Base-by-base conservation (phyloP, 2,888 invertebrate species). In the Zygaena filipendulae region DNA sequence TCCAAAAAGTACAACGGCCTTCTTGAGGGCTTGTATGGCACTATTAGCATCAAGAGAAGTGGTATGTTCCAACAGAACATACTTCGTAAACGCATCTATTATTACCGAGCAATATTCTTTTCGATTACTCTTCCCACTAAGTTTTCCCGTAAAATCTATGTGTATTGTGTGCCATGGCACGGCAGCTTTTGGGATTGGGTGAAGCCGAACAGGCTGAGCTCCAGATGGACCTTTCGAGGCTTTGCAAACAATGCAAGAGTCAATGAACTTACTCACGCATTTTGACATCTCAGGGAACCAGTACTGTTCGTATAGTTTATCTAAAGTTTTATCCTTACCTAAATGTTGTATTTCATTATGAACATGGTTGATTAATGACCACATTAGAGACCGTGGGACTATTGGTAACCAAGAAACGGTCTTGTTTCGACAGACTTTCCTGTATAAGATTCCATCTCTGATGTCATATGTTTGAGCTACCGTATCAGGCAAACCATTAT, bases 141-240 rank as follows among this genome's bases (percentile, higher is more conserved):
- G 28, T 12, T 45, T 45, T 0, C 44, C 45, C 0, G 40, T 36
- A 3, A 43, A 18, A 11, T 48, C 45, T 3, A 46, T 35, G 16
- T 47, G 44, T 4, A 50, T 19, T 0, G 48, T 48, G 11, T 48
- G 44, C 44, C 42, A 50, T 0, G 47, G 37, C 6, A 34, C 21
- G 3, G 25, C n/a, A 2, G 11, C 18, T 24, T 37, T 37, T 2
- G 37, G 29, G 8, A 34, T 37, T 0, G 37, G 23, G 9, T 37
- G 37, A 8, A 32, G 11, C 10, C 11, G 13, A 2, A 32, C 21
- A 10, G 7, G 34, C 23, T 39, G 41, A 16, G 36, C 31, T 16
- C 39, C 35, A 21, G 33, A 32, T 13, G 33, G 26, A 5, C 23
- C 30, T 23, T 26, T 24, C 6, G 34, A 37, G 2, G 34, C n/a